Percentiles rank a stretch among this genome's conserved stretches.
Evolutionary conservation across 1,140 invertebrate genomes (phyloP).

Genomic region (Listronotus bonariensis): DNA sequence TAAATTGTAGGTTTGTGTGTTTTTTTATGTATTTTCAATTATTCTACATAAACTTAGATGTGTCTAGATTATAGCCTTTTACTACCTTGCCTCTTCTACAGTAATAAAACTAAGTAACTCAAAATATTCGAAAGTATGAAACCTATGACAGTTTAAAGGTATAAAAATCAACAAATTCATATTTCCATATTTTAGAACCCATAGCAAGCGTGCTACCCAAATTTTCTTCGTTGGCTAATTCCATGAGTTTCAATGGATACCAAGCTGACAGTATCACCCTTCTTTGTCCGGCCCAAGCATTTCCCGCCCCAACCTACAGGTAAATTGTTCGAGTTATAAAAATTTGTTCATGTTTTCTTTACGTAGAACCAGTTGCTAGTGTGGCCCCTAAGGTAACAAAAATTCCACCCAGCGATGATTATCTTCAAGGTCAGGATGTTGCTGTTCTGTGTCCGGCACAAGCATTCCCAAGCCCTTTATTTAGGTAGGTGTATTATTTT

Average conservation of each 20-base stretch:
- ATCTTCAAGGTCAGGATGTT: conserved; percentile 54
- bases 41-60: too few species aligned
- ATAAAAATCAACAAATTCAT: conserved; percentile 15
- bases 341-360: conserved; percentile 34
- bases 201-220: conserved; percentile 62
- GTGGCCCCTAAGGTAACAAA: conserved; percentile 69
- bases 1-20: conserved; percentile 51
- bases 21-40: too few species aligned
- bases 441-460: conserved; percentile 66
- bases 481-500: conserved; percentile 60
- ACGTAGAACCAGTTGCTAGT: conserved; percentile 64
- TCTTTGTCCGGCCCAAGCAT: conserved; percentile 65
- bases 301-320: conserved; percentile 67
- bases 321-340: conserved; percentile 47
- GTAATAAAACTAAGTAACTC: too few species aligned
- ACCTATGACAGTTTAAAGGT: background rate
- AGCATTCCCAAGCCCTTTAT: conserved; percentile 68
- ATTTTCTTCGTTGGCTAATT: conserved; percentile 58
- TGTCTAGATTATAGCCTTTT: too few species aligned
- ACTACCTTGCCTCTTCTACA: too few species aligned
- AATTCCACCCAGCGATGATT: conserved; percentile 69
- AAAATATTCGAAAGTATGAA: conserved; percentile 3
- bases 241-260: conserved; percentile 45
- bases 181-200: conserved; percentile 57
- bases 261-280: conserved; percentile 58